Base-by-base conservation (phyloP, 92 coral and sea anemone species). In the Actinostola sp. region DNA sequence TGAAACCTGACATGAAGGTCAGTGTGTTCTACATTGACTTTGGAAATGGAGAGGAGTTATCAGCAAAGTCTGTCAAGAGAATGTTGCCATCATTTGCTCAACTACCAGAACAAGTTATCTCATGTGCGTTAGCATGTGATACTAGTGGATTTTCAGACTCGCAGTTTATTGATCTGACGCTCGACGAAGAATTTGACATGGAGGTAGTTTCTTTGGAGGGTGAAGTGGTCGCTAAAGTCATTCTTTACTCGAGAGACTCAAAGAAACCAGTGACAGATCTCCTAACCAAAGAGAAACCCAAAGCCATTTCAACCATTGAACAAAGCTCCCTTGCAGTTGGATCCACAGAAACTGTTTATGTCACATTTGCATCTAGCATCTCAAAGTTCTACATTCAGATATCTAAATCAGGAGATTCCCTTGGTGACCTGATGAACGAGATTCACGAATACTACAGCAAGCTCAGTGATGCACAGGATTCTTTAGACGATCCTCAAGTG, bases 11-110 rank as follows among this genome's bases (percentile, higher is more conserved):
- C 27, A 31, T 60, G 1, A 51, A 39, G 27, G 61, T 81, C 7
- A 71, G 38, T 0, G 97, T 92, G 2, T 64, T 85, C 43, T 94
- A 94, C 77, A 61, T 94, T 19, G 98, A 94, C 63, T 94, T 92
- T 83, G 98, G 98, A 33, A 89, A 94, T 64, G 60, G 76, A 27
- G 98, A 93, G 52, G 78, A 85, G 15, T 25, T 94, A 30, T 91
- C 97, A 23, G 45, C 67, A 12, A 69, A 66, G 43, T 61, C 88
- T 5, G 29, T 88, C 41, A 88, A 90, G 79, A 72, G 23, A 1
- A 42, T 91, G 23, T 28, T 26, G 0, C 76, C 80, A 6, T 61
- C 81, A 57, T 90, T 90, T 57, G 30, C 82, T 2, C 42, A 73
- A n/a, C 76, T 90, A 8, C 96, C 96, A 29, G 86, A 81, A n/a